A percentile compares a stretch with the other conserved stretches of the same genome.
These are phyloP conservation scores for Ecliptopera silaceata DNA, from an alignment of 2,888 invertebrate species.

Conservation along the genomic window DNA sequence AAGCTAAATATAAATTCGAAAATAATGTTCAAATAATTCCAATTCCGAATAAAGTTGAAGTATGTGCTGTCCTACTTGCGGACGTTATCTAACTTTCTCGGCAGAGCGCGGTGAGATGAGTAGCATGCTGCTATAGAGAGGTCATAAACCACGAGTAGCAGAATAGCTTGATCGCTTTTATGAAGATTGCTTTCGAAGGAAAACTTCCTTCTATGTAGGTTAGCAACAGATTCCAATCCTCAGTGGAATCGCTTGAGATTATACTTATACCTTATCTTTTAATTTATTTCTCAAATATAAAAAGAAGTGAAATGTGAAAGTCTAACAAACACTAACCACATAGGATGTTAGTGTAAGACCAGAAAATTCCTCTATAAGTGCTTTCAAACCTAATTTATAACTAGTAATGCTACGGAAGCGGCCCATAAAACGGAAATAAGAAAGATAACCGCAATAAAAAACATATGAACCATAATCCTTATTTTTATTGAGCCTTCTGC, in stretches of 20 bases:
- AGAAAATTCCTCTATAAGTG: constrained; percentile 39
- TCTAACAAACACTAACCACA: constrained; percentile 29
- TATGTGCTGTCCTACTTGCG: constrained; percentile 4
- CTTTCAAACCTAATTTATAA: constrained; percentile 48
- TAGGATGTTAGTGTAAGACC: constrained; percentile 27
- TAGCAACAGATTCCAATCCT: constrained; percentile 29
- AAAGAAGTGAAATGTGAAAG: constrained; percentile 20
- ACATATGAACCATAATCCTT: constrained; percentile 50
- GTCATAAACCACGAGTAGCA: constrained; percentile 44
- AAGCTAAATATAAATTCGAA: no score
- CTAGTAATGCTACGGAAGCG: constrained; percentile 45
- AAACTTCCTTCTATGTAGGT: constrained; percentile 31
- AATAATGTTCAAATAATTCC: no score
- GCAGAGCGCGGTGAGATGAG: constrained; percentile 10
- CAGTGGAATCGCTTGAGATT: constrained; percentile 6
- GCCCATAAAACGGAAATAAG: constrained; percentile 52
- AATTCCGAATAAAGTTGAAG: neutral
- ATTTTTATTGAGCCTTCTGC: constrained; percentile 45
- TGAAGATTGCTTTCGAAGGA: constrained; percentile 45
- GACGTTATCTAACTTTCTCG: constrained; percentile 14
- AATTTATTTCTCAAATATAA: constrained; percentile 1
- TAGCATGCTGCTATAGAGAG: constrained; percentile 31
- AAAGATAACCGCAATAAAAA: constrained; percentile 56
- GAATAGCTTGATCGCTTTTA: constrained; percentile 44
- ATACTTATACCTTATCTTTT: constrained; percentile 23